These are phyloP conservation scores for Aphodius granarius DNA, from an alignment of 2,888 invertebrate genomes.

Conservation along the genomic window DNA sequence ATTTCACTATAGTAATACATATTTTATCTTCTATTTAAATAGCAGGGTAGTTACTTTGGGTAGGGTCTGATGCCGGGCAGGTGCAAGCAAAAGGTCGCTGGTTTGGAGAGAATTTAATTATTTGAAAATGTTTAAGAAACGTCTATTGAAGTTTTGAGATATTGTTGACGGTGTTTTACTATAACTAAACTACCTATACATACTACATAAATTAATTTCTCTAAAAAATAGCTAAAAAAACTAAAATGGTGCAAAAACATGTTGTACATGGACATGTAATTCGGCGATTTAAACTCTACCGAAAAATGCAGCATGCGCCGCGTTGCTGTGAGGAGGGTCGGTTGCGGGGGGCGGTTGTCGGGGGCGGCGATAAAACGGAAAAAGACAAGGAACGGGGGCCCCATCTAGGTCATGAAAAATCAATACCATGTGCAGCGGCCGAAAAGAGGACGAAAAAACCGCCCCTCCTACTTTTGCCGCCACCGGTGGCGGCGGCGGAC, in stretches of 20 bases:
- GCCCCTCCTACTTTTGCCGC: not conserved
- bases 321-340: not conserved
- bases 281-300: not conserved
- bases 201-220: too few relatives aligned
- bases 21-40: too few relatives aligned
- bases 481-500: not conserved
- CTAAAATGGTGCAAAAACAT: not conserved
- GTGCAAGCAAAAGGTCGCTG: too few relatives aligned
- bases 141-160: too few relatives aligned
- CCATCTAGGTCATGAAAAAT: conserved; percentile 30
- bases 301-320: conserved; percentile 4
- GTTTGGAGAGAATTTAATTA: too few relatives aligned
- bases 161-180: too few relatives aligned
- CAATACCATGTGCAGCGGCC: conserved; percentile 22
- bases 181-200: too few relatives aligned
- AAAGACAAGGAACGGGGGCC: conserved; percentile 15
- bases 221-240: not conserved
- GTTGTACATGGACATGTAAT: not conserved
- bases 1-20: too few relatives aligned
- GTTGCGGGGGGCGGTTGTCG: not conserved
- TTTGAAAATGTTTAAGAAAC: too few relatives aligned
- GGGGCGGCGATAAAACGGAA: conserved; percentile 14
- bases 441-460: conserved; percentile 13
- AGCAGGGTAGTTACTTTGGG: too few relatives aligned
- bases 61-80: too few relatives aligned